Conservation (phyloP, 2,888 invertebrate species). For the Eristalis intricaria region DNA sequence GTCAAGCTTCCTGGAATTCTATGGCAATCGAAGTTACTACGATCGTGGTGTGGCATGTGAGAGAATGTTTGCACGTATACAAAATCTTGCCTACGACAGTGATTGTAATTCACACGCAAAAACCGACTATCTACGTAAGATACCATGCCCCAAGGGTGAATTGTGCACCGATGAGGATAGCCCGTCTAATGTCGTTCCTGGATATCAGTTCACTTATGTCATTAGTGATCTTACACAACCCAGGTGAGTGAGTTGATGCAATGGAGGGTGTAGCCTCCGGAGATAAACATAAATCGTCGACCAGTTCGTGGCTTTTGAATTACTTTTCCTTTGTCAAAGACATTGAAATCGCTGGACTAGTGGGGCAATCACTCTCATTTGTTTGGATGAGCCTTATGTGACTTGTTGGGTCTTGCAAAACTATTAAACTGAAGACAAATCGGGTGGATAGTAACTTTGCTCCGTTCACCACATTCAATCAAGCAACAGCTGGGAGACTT, state of each 20-base stretch:
- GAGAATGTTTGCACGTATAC: constrained; percentile 92
- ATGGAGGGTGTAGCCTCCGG: background rate
- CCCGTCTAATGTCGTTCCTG: constrained; percentile 91
- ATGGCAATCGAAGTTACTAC: constrained; percentile 87
- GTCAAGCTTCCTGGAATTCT: constrained; percentile 93
- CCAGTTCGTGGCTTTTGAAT: background rate
- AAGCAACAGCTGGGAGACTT: background rate
- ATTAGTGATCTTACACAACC: constrained; percentile 95
- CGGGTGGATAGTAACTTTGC: background rate
- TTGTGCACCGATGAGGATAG: constrained; percentile 94
- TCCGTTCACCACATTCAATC: no score
- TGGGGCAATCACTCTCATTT: no score
- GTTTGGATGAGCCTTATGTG: no score
- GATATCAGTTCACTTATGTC: constrained; percentile 96
- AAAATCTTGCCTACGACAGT: constrained; percentile 91
- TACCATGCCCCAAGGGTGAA: constrained; percentile 90
- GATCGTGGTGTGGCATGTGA: constrained; percentile 90
- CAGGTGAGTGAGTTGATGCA: constrained; percentile 84
- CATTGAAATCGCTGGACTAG: no score
- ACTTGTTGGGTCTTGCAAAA: no score
- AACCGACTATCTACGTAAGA: constrained; percentile 88
- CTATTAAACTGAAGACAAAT: background rate
- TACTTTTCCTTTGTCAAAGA: no score
- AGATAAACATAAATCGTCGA: background rate
- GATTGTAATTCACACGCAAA: constrained; percentile 86